phyloP scores from a whole-genome alignment of 2,113 vertebrate species.

The Podocnemis expansa region DNA sequence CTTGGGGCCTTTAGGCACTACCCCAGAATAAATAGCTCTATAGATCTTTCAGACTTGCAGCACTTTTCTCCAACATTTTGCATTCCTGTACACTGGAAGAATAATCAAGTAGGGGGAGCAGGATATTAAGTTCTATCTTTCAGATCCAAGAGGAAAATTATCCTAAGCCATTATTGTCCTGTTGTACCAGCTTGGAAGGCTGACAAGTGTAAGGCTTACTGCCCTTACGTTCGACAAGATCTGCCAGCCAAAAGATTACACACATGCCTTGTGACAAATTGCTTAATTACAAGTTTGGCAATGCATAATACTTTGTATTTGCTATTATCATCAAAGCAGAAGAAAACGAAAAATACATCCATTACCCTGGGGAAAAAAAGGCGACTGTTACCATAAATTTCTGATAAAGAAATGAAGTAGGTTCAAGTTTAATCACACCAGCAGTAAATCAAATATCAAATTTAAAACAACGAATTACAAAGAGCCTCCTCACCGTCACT shows the following conservation, averaged over 20 bases:
- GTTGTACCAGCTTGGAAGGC: background rate
- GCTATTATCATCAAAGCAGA: constrained; percentile 45
- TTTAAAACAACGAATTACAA: constrained; percentile 84
- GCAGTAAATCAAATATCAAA: constrained; percentile 82
- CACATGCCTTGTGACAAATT: constrained; percentile 53
- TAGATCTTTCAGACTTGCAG: background rate
- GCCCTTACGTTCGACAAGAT: constrained; percentile 47
- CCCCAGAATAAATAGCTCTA: background rate
- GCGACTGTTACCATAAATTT: constrained; percentile 64
- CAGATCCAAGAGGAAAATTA: background rate
- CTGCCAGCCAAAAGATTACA: constrained; percentile 24
- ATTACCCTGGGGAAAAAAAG: constrained; percentile 29
- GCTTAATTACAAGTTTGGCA: constrained; percentile 62
- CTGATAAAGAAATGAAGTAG: constrained; percentile 72
- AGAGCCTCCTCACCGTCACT: constrained; percentile 80
- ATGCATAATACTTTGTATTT: constrained; percentile 52
- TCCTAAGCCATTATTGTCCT: background rate
- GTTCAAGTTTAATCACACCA: constrained; percentile 76
- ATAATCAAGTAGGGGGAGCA: accelerated
- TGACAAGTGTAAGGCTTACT: constrained; percentile 23
- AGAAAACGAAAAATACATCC: constrained; percentile 38
- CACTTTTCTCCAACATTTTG: background rate
- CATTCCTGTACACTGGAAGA: background rate
- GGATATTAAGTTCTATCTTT: background rate
- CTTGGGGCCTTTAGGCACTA: background rate